Percentiles rank a stretch among this genome's conserved stretches.
phyloP scores from a whole-genome alignment of 2,113 vertebrate genomes.

The Noturus placidus region DNA sequence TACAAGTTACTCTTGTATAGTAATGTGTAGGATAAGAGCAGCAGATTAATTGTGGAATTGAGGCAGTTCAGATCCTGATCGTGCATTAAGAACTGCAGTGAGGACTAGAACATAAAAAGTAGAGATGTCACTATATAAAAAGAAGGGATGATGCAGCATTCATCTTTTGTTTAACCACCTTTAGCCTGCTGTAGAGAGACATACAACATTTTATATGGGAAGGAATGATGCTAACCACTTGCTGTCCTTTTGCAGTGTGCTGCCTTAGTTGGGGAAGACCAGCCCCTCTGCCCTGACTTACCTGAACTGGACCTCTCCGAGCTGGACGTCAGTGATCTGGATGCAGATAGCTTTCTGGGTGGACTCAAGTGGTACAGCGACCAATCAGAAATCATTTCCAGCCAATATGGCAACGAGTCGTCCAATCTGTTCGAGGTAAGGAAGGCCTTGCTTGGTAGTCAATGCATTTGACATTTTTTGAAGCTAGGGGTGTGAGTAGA shows the following conservation, averaged over 20 bases:
- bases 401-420: constrained; percentile 93
- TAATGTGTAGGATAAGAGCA: neutral
- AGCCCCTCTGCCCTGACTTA: constrained; percentile 97
- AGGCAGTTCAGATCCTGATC: neutral
- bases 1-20: neutral
- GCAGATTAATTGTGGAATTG: neutral
- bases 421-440: constrained; percentile 97
- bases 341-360: constrained; percentile 93
- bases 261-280: constrained; percentile 99
- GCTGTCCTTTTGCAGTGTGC: constrained; percentile 82
- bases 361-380: constrained; percentile 99
- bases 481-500: neutral
- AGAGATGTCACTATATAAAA: neutral
- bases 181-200: neutral
- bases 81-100: neutral
- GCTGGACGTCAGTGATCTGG: constrained; percentile 97
- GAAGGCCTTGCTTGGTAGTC: neutral
- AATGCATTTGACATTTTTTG: neutral
- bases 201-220: neutral
- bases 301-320: constrained; percentile 99
- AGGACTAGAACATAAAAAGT: neutral
- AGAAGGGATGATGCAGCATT: neutral
- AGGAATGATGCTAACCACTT: neutral
- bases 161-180: neutral
- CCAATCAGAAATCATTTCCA: constrained; percentile 98